phyloP scores from a whole-genome alignment of 2,797 vertebrate genomes.

The Enteromius unitaeniatus region DNA sequence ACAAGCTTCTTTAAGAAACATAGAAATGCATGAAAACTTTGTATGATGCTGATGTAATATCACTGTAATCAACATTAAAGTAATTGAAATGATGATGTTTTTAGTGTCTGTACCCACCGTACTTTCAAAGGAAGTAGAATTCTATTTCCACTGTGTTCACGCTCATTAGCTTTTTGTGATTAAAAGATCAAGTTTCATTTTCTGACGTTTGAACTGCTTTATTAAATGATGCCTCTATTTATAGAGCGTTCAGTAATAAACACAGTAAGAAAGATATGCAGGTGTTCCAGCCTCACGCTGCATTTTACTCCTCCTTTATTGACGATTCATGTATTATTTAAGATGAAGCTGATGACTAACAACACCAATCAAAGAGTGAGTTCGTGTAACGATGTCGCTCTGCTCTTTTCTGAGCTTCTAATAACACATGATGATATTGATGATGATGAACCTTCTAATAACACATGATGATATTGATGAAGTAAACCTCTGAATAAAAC shows the following conservation, averaged over 20 bases:
- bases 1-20: background rate
- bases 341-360: constrained; percentile 53
- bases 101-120: background rate
- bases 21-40: background rate
- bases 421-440: constrained; percentile 33
- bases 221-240: too few species aligned
- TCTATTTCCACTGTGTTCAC: background rate
- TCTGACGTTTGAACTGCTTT: background rate
- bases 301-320: constrained; percentile 67
- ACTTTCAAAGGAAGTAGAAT: background rate
- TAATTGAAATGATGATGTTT: background rate
- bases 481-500: too few species aligned
- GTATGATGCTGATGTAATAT: background rate
- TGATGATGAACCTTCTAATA: too few species aligned
- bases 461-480: too few species aligned
- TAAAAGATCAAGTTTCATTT: background rate
- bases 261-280: constrained; percentile 18
- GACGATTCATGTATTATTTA: constrained; percentile 70
- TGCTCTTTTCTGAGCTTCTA: constrained; percentile 41
- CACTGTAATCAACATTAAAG: background rate
- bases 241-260: background rate
- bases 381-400: constrained; percentile 36
- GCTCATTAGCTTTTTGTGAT: background rate
- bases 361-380: constrained; percentile 52
- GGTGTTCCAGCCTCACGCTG: constrained; percentile 55